phyloP scores from a whole-genome alignment of 2,113 vertebrate genomes.

The Pedionomus torquatus region DNA sequence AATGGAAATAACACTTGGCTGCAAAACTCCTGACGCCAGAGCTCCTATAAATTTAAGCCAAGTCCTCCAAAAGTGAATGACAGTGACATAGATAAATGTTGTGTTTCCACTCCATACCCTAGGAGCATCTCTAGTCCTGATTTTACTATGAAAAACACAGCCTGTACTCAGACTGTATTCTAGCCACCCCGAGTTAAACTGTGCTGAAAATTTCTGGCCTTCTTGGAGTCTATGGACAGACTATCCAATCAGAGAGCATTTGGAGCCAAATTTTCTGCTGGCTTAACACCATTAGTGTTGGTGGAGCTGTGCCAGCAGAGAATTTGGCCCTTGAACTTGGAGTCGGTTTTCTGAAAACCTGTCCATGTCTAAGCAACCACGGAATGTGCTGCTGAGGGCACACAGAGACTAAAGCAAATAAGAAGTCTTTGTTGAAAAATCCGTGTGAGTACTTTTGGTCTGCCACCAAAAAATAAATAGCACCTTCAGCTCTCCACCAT shows the following conservation, averaged over 20 bases:
- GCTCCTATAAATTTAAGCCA: background rate
- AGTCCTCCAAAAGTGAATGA: background rate
- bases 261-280: conserved; percentile 45
- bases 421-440: background rate
- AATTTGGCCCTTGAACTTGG: conserved; percentile 60
- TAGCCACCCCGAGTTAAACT: background rate
- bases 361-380: conserved; percentile 26
- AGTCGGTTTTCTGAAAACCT: conserved; percentile 35
- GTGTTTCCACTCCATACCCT: background rate
- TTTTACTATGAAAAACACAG: background rate
- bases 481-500: conserved; percentile 45
- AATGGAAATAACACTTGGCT: background rate
- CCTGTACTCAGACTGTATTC: background rate
- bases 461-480: conserved; percentile 57
- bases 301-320: conserved; percentile 12
- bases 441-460: conserved; percentile 12
- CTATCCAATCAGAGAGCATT: background rate
- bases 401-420: conserved; percentile 28
- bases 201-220: background rate
- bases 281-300: conserved; percentile 29
- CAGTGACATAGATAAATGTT: background rate
- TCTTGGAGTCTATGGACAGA: background rate
- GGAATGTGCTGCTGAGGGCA: background rate
- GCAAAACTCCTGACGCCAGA: background rate
- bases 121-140: background rate